Base-by-base conservation (phyloP, 2,113 vertebrate species). In the Trogon surrucura region DNA sequence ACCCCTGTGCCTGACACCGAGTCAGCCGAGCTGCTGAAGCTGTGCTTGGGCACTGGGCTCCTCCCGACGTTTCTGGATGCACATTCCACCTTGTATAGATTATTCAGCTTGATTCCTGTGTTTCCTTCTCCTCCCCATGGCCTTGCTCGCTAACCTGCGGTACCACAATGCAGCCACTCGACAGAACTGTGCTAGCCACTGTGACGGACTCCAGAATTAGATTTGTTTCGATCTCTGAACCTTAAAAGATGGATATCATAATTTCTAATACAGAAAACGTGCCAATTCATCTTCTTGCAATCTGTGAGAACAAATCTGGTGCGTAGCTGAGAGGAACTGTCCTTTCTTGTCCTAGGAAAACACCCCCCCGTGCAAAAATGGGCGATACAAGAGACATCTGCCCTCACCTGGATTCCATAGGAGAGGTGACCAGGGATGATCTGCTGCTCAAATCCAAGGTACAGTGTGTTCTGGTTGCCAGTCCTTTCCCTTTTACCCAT, bases 371-470 rank as follows among this genome's bases (percentile, higher is more conserved):
- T 23, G 78, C 71, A 84, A 97, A 91, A 30, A 99, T 99, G 99
- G 98, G 98, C 54, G 98, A 99, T 16, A 93, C 97, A 41, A 96
- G 97, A 83, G 98, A 99, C 38, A 58, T 98, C 51, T 99, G 99
- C 92, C 98, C 99, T 93, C 99, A 99, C 95, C 97, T 99, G 97
- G 99, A 99, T 96, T 99, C 98, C 58, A 98, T 99, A 94, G 99
- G 99, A 89, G 99, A 99, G 97, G 98, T 99, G 88, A 99, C 99
- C 93, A 99, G 99, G 92, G 99, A 99, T 50, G 99, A 99, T 84
- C 97, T 99, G 75, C 97, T 99, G 60, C 98, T 98, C 77, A 99
- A 99, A 98, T 99, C 99, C 77, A 99, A 99, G 99, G 99, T 99
- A 97, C 80, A 30, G 16, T 9, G 3, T 61, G 7, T 41, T 53